These are phyloP conservation scores for Cryptosula pallasiana DNA, from an alignment of 2,888 invertebrate genomes.

Conservation along the genomic window DNA sequence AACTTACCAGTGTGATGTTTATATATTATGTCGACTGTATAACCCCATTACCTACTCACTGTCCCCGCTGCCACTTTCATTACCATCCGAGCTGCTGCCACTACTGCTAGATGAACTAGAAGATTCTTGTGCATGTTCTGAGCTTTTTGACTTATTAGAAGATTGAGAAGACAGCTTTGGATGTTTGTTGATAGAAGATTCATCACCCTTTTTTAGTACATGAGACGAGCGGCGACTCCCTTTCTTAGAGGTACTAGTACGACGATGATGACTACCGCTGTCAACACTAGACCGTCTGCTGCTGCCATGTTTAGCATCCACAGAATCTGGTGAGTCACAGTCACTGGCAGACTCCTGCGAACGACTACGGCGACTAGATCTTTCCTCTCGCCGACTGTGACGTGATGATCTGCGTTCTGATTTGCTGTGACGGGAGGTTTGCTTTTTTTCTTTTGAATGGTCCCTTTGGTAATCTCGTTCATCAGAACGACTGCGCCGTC, in stretches of 20 bases:
- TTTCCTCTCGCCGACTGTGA: no score
- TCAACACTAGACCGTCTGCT: background rate
- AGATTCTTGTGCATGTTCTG: background rate
- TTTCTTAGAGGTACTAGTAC: background rate
- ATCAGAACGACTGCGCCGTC: background rate
- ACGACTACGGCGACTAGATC: background rate
- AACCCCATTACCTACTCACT: constrained; percentile 16
- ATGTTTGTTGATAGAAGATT: background rate
- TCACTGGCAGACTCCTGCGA: background rate
- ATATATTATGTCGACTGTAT: no score
- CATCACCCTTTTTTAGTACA: background rate
- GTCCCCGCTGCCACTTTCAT: background rate
- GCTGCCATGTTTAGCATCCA: no score
- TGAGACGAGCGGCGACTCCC: background rate
- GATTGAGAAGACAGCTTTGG: background rate
- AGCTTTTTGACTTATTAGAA: background rate
- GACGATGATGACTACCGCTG: background rate
- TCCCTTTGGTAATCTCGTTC: background rate
- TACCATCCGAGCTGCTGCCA: background rate
- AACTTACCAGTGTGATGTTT: no score
- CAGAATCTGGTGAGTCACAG: background rate
- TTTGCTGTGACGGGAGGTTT: background rate
- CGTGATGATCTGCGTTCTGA: background rate
- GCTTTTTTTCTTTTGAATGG: background rate
- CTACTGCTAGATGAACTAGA: background rate